Percentiles rank a stretch among this genome's conserved stretches.
Evolutionary conservation across 2,113 vertebrate genomes (phyloP).

Genomic region (Micronycteris hirsuta): DNA sequence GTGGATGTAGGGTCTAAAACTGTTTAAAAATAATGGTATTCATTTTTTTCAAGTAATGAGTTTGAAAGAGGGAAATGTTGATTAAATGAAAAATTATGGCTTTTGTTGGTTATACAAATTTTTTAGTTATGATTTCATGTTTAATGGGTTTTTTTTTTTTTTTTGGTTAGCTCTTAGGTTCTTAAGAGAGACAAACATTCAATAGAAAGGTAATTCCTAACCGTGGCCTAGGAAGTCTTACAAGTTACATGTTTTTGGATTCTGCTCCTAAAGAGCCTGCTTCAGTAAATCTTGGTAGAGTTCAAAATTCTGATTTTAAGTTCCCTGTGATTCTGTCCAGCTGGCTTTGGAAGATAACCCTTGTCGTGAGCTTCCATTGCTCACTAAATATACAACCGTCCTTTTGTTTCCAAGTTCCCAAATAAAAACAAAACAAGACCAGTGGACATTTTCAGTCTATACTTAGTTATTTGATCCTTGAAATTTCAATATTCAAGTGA

Average conservation of each 20-base stretch:
- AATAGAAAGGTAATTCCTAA: not conserved
- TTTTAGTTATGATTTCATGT: not conserved
- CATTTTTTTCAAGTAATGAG: not conserved
- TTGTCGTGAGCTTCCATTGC: not conserved
- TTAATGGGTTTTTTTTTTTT: not conserved
- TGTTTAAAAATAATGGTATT: constrained; percentile 25
- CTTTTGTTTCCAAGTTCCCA: not conserved
- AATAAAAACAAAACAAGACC: constrained; percentile 14
- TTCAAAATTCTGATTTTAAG: not conserved
- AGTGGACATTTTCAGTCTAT: not conserved
- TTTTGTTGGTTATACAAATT: not conserved
- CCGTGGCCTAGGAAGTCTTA: not conserved
- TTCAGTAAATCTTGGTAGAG: not conserved
- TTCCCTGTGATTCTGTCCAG: not conserved
- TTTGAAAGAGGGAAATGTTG: constrained; percentile 30
- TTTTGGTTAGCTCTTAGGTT: not conserved
- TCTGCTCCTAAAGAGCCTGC: not conserved
- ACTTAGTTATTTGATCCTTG: constrained; percentile 18
- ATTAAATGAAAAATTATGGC: not conserved
- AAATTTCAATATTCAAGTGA: not conserved
- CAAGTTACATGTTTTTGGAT: not conserved
- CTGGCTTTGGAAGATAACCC: not conserved
- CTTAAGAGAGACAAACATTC: not conserved
- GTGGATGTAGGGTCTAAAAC: not conserved
- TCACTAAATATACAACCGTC: not conserved